Percentiles rank a stretch among this genome's conserved stretches.
These are phyloP conservation scores for Trissolcus japonicus DNA, from an alignment of 2,888 invertebrate species.

Conservation along the genomic window DNA sequence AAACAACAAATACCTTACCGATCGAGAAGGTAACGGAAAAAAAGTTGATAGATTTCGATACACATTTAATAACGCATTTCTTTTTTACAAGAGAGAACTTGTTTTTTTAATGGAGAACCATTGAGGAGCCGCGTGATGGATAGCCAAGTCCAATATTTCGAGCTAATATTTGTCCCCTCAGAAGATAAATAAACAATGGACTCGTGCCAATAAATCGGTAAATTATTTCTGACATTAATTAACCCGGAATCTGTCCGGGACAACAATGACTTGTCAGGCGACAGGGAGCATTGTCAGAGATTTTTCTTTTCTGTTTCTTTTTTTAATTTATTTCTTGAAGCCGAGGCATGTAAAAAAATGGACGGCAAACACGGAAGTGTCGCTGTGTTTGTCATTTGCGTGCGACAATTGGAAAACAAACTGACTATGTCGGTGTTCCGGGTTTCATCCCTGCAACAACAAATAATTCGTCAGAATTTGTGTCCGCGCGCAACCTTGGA, in stretches of 20 bases:
- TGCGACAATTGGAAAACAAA: slow-evolving; percentile 43
- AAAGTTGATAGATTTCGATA: too few relatives aligned
- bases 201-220: slow-evolving; percentile 27
- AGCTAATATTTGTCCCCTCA: slow-evolving; percentile 8
- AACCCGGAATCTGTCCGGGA: slow-evolving; percentile 10
- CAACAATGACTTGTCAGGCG: slow-evolving; percentile 37
- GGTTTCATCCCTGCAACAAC: slow-evolving; percentile 36
- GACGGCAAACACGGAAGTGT: slow-evolving; percentile 37
- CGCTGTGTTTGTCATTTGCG: slow-evolving; percentile 47
- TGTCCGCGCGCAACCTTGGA: slow-evolving; percentile 23
- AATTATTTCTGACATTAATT: slow-evolving; percentile 50
- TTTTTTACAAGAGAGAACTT: too few relatives aligned
- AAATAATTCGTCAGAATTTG: slow-evolving; percentile 43
- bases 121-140: slow-evolving; percentile 3
- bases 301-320: neutral
- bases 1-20: neutral
- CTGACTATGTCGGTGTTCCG: slow-evolving; percentile 36
- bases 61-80: too few relatives aligned
- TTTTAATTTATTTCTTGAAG: neutral
- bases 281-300: slow-evolving; percentile 25
- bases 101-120: neutral
- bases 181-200: slow-evolving; percentile 20
- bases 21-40: too few relatives aligned
- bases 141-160: neutral
- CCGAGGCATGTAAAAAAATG: slow-evolving; percentile 9